Evolutionary conservation across 2,888 invertebrate genomes (phyloP).

Genomic region (Conops quadrifasciatus): DNA sequence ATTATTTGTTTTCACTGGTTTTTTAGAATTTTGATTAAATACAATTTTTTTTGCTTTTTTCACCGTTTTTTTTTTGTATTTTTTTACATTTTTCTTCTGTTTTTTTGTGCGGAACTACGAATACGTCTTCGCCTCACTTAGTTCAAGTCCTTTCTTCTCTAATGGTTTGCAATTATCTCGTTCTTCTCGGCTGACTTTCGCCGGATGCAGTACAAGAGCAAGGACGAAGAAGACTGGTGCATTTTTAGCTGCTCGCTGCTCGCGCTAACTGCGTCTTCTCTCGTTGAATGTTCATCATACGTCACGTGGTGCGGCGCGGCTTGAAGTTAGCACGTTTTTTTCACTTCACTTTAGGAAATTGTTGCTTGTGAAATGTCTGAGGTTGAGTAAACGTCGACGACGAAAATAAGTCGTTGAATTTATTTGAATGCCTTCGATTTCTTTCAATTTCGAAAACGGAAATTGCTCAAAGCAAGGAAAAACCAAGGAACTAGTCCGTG

Average conservation of each 20-base stretch:
- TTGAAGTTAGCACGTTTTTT: background rate
- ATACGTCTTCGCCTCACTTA: no score
- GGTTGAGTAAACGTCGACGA: no score
- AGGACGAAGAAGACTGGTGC: no score
- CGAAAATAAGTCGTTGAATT: background rate
- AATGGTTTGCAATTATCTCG: background rate
- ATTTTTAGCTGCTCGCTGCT: no score
- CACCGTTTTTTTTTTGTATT: background rate
- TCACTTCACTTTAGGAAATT: background rate
- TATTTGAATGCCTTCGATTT: background rate
- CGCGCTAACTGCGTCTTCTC: background rate
- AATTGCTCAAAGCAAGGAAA: no score
- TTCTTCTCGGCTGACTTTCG: background rate
- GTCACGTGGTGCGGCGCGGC: conserved; percentile 20
- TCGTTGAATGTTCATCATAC: conserved; percentile 31
- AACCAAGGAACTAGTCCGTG: no score
- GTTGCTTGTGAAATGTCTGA: background rate
- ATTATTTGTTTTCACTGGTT: no score
- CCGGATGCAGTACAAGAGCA: no score
- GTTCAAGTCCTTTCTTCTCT: background rate
- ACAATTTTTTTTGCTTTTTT: background rate
- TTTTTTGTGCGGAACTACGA: background rate
- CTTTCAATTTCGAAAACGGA: background rate
- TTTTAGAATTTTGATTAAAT: background rate
- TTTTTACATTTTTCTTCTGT: background rate